These are phyloP conservation scores for Delia radicum DNA, from an alignment of 1,140 invertebrate species.

Conservation along the genomic window DNA sequence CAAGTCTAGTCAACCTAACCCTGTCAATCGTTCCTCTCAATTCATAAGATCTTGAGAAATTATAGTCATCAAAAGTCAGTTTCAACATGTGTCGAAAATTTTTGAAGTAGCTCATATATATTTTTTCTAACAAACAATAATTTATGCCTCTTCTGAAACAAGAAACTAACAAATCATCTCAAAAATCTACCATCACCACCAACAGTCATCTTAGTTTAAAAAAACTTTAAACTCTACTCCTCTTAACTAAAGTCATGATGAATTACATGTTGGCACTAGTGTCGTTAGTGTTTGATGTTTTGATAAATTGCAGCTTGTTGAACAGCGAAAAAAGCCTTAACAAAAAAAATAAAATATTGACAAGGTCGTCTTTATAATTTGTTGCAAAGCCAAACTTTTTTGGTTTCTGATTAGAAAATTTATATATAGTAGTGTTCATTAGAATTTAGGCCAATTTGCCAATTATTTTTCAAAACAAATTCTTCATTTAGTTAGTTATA, in stretches of 20 bases:
- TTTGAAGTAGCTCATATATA: too few species aligned
- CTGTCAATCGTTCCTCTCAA: too few species aligned
- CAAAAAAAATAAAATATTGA: not conserved
- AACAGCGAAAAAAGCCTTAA: not conserved
- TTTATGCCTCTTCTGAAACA: constrained; percentile 37
- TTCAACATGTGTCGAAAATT: too few species aligned
- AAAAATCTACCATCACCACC: too few species aligned
- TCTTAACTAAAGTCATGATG: not conserved
- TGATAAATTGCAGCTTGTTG: constrained; percentile 18
- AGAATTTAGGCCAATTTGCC: constrained; percentile 40
- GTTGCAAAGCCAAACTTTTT: not conserved
- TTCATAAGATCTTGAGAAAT: too few species aligned
- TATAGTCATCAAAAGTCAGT: too few species aligned
- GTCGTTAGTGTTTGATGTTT: constrained; percentile 45
- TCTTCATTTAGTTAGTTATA: too few species aligned
- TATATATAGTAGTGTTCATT: constrained; percentile 45
- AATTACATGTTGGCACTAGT: constrained; percentile 38
- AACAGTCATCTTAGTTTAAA: too few species aligned
- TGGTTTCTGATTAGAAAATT: too few species aligned
- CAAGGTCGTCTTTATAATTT: constrained; percentile 7
- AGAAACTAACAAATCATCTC: constrained; percentile 26
- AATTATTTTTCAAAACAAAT: constrained; percentile 23
- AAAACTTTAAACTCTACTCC: not conserved
- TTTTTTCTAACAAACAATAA: too few species aligned
- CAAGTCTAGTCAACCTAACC: too few species aligned